Conservation (phyloP, 2,888 invertebrate genomes). For the Agapostemon virescens region DNA sequence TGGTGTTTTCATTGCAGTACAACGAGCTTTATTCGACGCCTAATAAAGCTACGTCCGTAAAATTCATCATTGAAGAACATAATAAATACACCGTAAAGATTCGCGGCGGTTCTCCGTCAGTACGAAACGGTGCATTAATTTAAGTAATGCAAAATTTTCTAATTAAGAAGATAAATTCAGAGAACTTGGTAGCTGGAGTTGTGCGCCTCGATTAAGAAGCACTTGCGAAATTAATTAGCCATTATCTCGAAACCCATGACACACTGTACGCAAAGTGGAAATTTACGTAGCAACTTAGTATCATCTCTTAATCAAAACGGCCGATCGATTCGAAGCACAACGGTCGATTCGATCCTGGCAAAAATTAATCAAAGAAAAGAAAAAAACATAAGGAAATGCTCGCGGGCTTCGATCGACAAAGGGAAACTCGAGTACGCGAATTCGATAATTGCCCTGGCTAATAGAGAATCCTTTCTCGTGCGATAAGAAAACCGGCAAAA, state of each 20-base stretch:
- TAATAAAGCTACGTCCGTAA: not conserved
- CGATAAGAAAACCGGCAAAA: not conserved
- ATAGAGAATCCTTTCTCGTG: not conserved
- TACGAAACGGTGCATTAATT: not conserved
- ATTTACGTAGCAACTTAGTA: not conserved
- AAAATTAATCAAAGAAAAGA: not conserved
- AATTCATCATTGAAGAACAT: not conserved
- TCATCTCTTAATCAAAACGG: not conserved
- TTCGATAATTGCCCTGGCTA: not conserved
- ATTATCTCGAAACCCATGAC: not conserved
- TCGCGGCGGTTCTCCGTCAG: not conserved
- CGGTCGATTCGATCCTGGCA: not conserved
- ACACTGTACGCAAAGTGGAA: not conserved
- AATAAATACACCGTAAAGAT: not conserved
- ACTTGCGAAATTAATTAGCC: constrained; percentile 17
- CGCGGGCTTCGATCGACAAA: not conserved
- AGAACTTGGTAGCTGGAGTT: not conserved
- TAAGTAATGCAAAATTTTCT: not conserved
- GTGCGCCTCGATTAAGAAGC: constrained; percentile 7
- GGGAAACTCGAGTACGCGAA: not conserved
- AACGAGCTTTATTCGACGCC: not conserved
- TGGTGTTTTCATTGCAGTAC: not conserved
- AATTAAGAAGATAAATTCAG: not conserved
- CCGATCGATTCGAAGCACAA: not conserved
- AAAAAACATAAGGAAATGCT: not conserved